Percentiles rank a stretch among this genome's conserved stretches.
Conservation (phyloP, 2,797 vertebrate genomes). For the Ctenopoma multispine region DNA sequence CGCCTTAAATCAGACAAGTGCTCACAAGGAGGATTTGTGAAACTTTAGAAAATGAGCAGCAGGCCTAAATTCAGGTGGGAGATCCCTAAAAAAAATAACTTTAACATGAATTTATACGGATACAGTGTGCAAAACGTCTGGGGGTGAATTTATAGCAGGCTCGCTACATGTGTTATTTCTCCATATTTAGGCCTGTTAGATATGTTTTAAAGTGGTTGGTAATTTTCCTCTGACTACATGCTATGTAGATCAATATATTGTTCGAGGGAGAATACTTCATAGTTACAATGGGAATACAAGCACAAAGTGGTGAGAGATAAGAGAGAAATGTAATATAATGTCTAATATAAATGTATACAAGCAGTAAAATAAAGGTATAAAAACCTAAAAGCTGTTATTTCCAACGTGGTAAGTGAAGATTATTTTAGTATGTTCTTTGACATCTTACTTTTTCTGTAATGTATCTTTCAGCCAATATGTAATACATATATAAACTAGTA, state of each 20-base stretch:
- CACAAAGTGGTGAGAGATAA: not conserved
- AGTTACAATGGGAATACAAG: not conserved
- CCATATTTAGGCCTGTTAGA: not conserved
- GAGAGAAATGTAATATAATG: not conserved
- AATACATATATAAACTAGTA: not conserved
- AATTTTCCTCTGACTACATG: not conserved
- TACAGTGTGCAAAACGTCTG: slow-evolving; percentile 15
- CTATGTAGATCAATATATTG: not conserved
- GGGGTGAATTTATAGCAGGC: slow-evolving; percentile 1
- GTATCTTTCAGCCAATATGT: not conserved
- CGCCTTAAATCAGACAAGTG: slow-evolving; percentile 55
- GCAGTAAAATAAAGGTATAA: not conserved
- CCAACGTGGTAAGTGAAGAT: not conserved
- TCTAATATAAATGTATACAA: not conserved
- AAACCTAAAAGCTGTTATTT: not conserved
- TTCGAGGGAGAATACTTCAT: too few relatives aligned
- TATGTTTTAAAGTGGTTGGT: not conserved
- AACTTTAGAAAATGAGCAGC: slow-evolving; percentile 57
- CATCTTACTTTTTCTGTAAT: not conserved
- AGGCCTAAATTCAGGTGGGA: slow-evolving; percentile 54
- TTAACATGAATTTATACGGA: slow-evolving; percentile 28
- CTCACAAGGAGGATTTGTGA: slow-evolving; percentile 54
- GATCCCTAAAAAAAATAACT: slow-evolving; percentile 45
- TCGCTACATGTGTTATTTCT: not conserved
- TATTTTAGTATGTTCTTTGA: not conserved